These are phyloP conservation scores for Tetropium fuscum DNA, from an alignment of 2,888 invertebrate species.

Conservation along the genomic window DNA sequence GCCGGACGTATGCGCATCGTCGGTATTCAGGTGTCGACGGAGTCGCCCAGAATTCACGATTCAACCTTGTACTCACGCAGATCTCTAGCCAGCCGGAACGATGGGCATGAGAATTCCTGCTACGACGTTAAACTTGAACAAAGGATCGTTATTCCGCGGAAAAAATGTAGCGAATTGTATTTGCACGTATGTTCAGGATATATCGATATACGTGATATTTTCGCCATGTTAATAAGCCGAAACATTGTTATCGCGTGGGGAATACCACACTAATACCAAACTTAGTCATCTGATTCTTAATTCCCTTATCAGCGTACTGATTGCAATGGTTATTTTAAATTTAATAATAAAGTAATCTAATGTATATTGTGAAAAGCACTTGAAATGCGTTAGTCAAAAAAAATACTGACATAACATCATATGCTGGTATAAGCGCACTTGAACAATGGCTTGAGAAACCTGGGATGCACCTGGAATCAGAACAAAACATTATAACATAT, in stretches of 20 bases:
- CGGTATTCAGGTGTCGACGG: constrained; percentile 18
- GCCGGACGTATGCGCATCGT: constrained; percentile 7
- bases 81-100: constrained; percentile 39
- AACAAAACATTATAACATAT: too few species aligned
- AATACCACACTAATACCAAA: neutral
- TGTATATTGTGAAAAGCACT: neutral
- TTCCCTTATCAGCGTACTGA: constrained; percentile 5
- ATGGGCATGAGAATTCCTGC: constrained; percentile 42
- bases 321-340: too few species aligned
- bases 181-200: neutral
- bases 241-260: constrained; percentile 6
- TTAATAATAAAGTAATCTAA: neutral
- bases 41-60: constrained; percentile 27
- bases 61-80: constrained; percentile 31
- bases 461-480: too few species aligned
- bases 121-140: constrained; percentile 18
- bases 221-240: neutral
- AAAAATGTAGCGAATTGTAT: constrained; percentile 14
- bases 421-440: too few species aligned
- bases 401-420: neutral
- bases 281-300: neutral
- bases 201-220: constrained; percentile 5
- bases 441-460: too few species aligned
- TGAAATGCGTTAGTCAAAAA: neutral
- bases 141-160: constrained; percentile 20